These are phyloP conservation scores for Ctenopoma kingsleyae DNA, from an alignment of 2,797 vertebrate species.

Conservation along the genomic window DNA sequence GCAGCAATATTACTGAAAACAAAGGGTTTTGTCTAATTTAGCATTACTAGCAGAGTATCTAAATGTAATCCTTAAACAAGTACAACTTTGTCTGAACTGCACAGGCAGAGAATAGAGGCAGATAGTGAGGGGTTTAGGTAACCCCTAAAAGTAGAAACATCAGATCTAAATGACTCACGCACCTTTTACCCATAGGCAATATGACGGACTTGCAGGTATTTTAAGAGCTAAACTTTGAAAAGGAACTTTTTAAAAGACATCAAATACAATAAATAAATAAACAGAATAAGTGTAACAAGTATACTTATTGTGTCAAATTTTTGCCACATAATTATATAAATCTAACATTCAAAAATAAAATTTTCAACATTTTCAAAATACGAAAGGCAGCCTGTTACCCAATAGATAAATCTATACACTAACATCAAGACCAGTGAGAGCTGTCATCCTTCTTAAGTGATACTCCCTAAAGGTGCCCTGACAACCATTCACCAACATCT, in stretches of 20 bases:
- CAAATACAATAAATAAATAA: not conserved
- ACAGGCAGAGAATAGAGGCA: not conserved
- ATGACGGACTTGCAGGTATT: not conserved
- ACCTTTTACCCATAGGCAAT: no score
- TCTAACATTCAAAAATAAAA: not conserved
- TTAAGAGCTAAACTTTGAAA: not conserved
- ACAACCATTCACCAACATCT: not conserved
- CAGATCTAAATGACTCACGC: no score
- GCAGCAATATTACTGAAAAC: not conserved
- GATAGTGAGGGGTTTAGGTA: no score
- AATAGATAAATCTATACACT: not conserved
- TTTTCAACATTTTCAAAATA: not conserved
- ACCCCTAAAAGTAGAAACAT: not conserved
- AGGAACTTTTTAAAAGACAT: not conserved
- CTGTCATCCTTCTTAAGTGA: not conserved
- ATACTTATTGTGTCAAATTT: no score
- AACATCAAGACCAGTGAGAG: not conserved
- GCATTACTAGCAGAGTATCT: not conserved
- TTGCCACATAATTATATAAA: no score
- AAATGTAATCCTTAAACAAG: not conserved
- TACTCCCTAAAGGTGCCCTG: not conserved
- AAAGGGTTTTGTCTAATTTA: conserved; percentile 6
- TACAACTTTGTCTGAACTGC: not conserved
- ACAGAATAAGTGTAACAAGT: not conserved
- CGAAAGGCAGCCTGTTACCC: not conserved